These are phyloP conservation scores for Heliopora coerulea DNA, from an alignment of 92 coral and sea anemone species.

Conservation along the genomic window DNA sequence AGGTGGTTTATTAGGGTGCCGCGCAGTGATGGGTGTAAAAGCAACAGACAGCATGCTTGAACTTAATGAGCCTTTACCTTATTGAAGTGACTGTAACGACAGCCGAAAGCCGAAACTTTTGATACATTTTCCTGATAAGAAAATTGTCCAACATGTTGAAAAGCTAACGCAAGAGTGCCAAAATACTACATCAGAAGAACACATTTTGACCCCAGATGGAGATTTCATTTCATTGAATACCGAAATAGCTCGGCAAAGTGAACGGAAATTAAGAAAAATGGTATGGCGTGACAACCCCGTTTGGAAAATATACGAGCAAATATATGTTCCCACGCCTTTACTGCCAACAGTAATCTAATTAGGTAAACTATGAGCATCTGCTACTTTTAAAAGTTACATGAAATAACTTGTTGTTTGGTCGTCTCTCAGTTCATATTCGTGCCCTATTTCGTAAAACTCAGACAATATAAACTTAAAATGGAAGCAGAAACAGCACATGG, in stretches of 20 bases:
- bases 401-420: no score
- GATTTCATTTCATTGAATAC: no score
- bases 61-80: constrained; percentile 25
- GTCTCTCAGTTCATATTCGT: no score
- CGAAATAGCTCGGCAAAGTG: no score
- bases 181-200: background rate
- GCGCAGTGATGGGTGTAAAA: background rate
- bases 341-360: constrained; percentile 35
- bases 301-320: background rate
- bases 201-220: background rate
- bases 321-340: constrained; percentile 21
- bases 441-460: no score
- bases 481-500: no score
- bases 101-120: constrained; percentile 36
- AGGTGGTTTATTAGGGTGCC: no score
- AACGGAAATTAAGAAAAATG: no score
- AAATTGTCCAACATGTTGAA: background rate
- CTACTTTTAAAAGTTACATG: constrained; percentile 13
- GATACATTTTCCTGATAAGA: constrained; percentile 34
- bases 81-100: constrained; percentile 27
- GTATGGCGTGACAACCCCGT: no score
- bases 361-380: constrained; percentile 21
- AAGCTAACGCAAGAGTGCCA: background rate
- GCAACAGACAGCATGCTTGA: constrained; percentile 13
- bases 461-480: no score